Percentiles rank a stretch among this genome's conserved stretches.
Conservation (phyloP, 2,113 vertebrate genomes). For the Erpornis zantholeuca region DNA sequence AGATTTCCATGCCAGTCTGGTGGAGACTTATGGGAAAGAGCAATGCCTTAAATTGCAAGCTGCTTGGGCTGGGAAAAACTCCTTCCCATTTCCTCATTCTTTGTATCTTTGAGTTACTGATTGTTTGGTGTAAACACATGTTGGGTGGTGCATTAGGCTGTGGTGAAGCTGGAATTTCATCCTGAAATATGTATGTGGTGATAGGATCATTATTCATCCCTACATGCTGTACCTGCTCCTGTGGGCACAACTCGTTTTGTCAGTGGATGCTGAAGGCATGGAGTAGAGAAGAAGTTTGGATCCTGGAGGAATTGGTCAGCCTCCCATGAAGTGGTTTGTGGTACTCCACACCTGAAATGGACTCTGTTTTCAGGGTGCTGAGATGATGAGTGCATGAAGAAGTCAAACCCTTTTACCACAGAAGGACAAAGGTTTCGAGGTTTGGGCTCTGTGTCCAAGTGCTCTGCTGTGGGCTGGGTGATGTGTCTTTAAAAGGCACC, state of each 20-base stretch:
- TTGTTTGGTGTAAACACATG: not conserved
- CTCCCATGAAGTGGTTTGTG: not conserved
- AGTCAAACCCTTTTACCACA: not conserved
- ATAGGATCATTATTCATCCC: not conserved
- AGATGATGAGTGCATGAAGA: not conserved
- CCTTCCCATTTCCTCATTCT: slow-evolving; percentile 8
- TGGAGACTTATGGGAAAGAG: not conserved
- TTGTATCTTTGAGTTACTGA: not conserved
- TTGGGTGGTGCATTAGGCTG: not conserved
- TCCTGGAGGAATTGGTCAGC: not conserved
- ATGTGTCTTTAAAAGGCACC: not conserved
- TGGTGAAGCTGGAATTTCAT: not conserved
- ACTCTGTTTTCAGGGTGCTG: not conserved
- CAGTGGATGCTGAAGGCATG: not conserved
- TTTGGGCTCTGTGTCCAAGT: not conserved
- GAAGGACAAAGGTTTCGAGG: not conserved
- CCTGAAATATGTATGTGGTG: not conserved
- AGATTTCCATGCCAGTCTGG: not conserved
- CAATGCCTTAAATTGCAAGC: not conserved
- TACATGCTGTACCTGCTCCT: not conserved
- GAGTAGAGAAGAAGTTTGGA: not conserved
- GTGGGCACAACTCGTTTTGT: not conserved
- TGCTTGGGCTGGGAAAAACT: not conserved
- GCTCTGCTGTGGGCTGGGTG: not conserved
- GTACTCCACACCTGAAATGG: not conserved